Evolutionary conservation across 1,140 invertebrate genomes (phyloP), one percentile per base, ranked within the genome.

Genomic region (Cydia amplana): DNA sequence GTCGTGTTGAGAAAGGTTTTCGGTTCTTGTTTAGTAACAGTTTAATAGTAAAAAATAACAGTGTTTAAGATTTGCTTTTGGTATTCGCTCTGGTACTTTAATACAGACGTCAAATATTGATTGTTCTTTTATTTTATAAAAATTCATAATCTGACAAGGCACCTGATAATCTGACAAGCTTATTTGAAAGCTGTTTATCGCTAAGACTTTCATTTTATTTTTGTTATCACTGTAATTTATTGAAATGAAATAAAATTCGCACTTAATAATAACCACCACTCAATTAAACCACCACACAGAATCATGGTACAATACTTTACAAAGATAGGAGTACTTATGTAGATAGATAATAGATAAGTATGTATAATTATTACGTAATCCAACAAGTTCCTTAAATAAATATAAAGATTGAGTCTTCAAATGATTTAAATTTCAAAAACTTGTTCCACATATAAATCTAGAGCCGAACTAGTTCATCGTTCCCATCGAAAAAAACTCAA

Each of bases 401-500:
- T 9, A 23, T 0, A 60, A 23, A 12, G 9, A 10, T 23, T 10
- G 2, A 60, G 16, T 60, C n/a, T n/a, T n/a, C 55, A 23, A 20
- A 23, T 23, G 2, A 20, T 23, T 60, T 60, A 60, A 60, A 60
- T 60, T 23, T 23, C 55, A n/a, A 60, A 60, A 60, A 60, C 55
- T 20, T 60, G 55, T 60, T 60, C 55, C 55, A 60, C 20, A 60
- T 60, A 20, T 7, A 23, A 60, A 23, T 20, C 51, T n/a, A 60
- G 2, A 20, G 20, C 20, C 18, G n/a, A 70, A 70, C 32, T 70
- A 70, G 65, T 70, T 36, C 65, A 60, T 60, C 55, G 55, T 60
- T 60, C 55, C 55, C 55, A 60, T 60, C 6, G 16, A 36, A 70
- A 36, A 70, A 65, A 36, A 32, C 64, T 64, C 64, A 65, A 40